Percentiles rank a stretch among this genome's conserved stretches.
Evolutionary conservation across 1,140 invertebrate genomes (phyloP).

Genomic region (Pararge aegeria): DNA sequence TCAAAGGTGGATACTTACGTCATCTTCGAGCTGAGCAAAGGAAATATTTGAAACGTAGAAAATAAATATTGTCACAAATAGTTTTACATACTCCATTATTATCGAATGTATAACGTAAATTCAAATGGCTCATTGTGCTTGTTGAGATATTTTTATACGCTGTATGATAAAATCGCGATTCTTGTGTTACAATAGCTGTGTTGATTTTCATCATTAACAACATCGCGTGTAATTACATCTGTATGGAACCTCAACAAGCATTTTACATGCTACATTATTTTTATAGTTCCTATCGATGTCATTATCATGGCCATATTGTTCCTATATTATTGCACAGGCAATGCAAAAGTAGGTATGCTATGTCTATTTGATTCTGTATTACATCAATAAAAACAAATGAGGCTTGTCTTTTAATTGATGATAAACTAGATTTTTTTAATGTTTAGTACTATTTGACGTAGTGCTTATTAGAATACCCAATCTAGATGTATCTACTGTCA

Average conservation of each 20-base stretch:
- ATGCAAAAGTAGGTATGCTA: too few relatives aligned
- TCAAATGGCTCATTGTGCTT: constrained; percentile 5
- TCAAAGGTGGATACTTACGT: not conserved
- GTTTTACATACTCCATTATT: not conserved
- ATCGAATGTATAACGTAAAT: not conserved
- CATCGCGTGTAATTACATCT: constrained; percentile 19
- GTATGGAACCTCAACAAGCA: not conserved
- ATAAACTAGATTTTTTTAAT: too few relatives aligned
- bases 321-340: too few relatives aligned
- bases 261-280: constrained; percentile 15
- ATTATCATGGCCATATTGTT: not conserved
- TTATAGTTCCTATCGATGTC: constrained; percentile 5
- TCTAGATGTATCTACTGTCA: too few relatives aligned
- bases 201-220: constrained; percentile 16
- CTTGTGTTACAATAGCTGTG: constrained; percentile 21
- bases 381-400: too few relatives aligned
- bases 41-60: not conserved
- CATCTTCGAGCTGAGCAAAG: not conserved
- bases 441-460: too few relatives aligned
- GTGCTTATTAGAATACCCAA: too few relatives aligned
- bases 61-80: not conserved
- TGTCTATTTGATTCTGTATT: too few relatives aligned
- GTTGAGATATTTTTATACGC: constrained; percentile 41
- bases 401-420: too few relatives aligned
- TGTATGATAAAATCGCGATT: constrained; percentile 41